Base-by-base conservation (phyloP, 2,113 vertebrate genomes). In the Crotalus tigris region DNA sequence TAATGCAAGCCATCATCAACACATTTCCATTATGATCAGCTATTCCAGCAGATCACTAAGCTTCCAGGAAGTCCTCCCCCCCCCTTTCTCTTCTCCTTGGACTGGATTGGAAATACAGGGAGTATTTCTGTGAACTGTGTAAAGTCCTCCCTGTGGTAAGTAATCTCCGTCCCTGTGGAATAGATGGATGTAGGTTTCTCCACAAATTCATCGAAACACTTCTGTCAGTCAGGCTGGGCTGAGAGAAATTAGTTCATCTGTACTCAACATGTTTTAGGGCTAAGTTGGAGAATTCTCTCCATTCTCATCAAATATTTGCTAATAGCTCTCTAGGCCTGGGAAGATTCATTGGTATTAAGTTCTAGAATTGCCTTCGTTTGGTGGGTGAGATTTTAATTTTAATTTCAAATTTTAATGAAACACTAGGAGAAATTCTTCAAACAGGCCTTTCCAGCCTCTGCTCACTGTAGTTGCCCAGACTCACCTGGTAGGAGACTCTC, bases 1-100 rank as follows among this genome's bases (percentile, higher is more conserved):
- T 90, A 95, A 97, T 96, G 96, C 96, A 94, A 95, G 94, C 54
- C 90, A 95, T 96, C 96, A 97, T 96, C 95, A 97, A 94, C 59
- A 24, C 89, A 75, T 85, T 90, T 81, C 92, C 94, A 2, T 90
- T 89, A 5, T 87, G 88, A 33, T 93, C 94, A 85, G 92, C 85
- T 93, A 51, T 89, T 8, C 91, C 26, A 1, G 87, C 0, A 0
- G 24, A 81, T 3, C 9, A 64, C 46, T 57, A 49, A 3, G 55
- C 55, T 89, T 69, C 49, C 0, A 0, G 61, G 44, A 0, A 51
- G 29, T 29, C 29, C 24, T 29, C 29, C 24, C 39, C 49, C 11
- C 8, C 12, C 51, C 12, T 51, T 19, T 3, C 64, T 53, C 1
- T 23, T 10, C 23, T 57, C 75, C 7, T 10, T 44, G 19, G 10